Percentiles rank a stretch among this genome's conserved stretches.
Conservation (phyloP, 2,113 vertebrate genomes). For the Oryzias javanicus region DNA sequence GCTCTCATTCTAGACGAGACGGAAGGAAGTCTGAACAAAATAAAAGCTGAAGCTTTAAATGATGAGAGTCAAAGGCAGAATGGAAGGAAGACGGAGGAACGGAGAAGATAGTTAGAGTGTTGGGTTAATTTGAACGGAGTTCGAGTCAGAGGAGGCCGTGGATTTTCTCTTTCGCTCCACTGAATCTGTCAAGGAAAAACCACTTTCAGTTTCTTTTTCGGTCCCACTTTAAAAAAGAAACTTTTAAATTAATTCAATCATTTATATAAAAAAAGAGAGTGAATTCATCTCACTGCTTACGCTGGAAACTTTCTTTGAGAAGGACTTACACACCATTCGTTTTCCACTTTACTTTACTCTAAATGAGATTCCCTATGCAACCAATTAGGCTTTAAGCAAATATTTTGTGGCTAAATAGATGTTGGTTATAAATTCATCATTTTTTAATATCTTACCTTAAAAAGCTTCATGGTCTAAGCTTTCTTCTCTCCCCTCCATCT, state of each 20-base stretch:
- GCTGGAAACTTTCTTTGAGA: conserved; percentile 8
- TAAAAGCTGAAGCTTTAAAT: neutral
- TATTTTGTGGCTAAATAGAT: too few relatives aligned
- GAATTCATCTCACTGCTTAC: neutral
- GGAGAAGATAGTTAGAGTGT: neutral
- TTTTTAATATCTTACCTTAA: too few relatives aligned
- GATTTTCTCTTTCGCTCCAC: conserved; percentile 30
- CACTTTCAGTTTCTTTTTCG: conserved; percentile 19
- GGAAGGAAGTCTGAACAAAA: neutral
- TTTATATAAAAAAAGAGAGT: neutral
- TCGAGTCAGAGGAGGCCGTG: conserved; percentile 26
- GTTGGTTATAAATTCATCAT: too few relatives aligned
- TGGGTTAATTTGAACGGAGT: conserved; percentile 18
- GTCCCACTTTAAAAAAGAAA: conserved; percentile 5
- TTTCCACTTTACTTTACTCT: conserved; percentile 4
- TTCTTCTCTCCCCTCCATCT: neutral
- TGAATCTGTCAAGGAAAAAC: conserved; percentile 48
- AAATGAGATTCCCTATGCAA: neutral
- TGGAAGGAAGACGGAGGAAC: neutral
- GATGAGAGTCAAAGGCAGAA: neutral
- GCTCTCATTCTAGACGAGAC: neutral
- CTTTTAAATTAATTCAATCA: conserved; percentile 10
- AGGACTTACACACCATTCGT: neutral
- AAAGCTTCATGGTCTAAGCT: neutral
- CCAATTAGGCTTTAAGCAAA: too few relatives aligned